Base-by-base conservation (phyloP, 2,797 vertebrate species). In the Tolypeutes matacus region DNA sequence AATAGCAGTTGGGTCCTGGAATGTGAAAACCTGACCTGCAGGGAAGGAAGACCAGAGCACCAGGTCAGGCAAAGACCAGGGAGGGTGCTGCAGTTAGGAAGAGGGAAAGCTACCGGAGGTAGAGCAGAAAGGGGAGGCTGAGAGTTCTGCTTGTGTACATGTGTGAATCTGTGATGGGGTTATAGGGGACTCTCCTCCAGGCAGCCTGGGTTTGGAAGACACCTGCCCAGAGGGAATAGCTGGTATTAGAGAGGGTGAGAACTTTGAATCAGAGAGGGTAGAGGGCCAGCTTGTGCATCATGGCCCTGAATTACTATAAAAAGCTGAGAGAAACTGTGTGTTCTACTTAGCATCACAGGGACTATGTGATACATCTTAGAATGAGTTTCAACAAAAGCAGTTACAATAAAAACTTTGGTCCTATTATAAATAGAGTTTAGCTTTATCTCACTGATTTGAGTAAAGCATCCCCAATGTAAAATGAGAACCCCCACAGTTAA, bases 401-500 rank as follows among this genome's bases (percentile, higher is more conserved):
- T 83, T 56, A 62, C 1, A 67, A 82, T 67, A 89, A 92, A 86
- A 34, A 23, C 29, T 64, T 36, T 58, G 51, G 20, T 67, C 56
- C 51, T 39, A 39, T 39, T 39, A 89, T 80, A 64, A 64, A 58
- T 3, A 76, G 31, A 39, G 46, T 31, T 34, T 81, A 46, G 51
- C 46, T 88, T 91, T 95, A 69, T 93, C 88, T 93, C 34, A 80
- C 36, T 60, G 67, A 85, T 21, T 78, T 70, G 46, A 86, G 9
- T 62, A 82, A 12, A 58, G 62, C 51, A 88, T 1, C 51, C 29
- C 36, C 51, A 80, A 42, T 81, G 67, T 78, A 91, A 96, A 77
- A 83, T 27, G 81, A 81, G 67, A 94, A 85, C 93, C 29, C 56
- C 56, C 75, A 82, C 64, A 82, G 58, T 92, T 92, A 67, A 80